These are phyloP conservation scores for Tonatia bakeri DNA, from an alignment of 2,113 vertebrate species.

Conservation along the genomic window DNA sequence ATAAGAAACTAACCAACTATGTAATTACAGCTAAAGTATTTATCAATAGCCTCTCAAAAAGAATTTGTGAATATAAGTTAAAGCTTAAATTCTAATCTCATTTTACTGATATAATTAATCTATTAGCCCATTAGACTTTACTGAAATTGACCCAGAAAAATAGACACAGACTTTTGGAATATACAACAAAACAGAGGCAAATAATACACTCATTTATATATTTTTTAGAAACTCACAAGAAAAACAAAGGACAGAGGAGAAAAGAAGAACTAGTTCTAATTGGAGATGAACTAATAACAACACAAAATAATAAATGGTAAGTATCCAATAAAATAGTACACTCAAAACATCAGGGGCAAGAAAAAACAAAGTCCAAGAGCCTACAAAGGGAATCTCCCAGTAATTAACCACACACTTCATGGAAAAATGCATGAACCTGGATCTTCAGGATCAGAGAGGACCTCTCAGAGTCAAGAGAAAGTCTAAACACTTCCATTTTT, in stretches of 20 bases:
- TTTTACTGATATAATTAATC: slow-evolving; percentile 4
- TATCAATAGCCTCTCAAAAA: not conserved
- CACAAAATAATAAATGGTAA: not conserved
- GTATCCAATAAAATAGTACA: not conserved
- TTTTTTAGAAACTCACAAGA: not conserved
- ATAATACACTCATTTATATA: not conserved
- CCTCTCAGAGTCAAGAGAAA: not conserved
- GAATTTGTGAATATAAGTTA: not conserved
- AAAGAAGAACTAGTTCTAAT: not conserved
- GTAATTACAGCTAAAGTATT: not conserved
- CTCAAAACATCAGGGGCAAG: not conserved
- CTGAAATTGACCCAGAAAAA: not conserved
- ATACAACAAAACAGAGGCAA: not conserved
- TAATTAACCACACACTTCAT: not conserved
- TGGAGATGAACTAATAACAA: not conserved
- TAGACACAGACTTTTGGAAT: not conserved
- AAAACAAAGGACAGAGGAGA: not conserved
- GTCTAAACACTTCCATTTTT: not conserved
- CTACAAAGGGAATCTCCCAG: not conserved
- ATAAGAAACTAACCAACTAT: not conserved
- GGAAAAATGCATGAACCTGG: not conserved
- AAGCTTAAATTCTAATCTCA: not conserved
- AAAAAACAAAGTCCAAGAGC: not conserved
- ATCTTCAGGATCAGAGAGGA: not conserved
- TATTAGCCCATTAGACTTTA: slow-evolving; percentile 5